These are phyloP conservation scores for Gryllus bimaculatus DNA, from an alignment of 1,140 invertebrate genomes.

Conservation along the genomic window DNA sequence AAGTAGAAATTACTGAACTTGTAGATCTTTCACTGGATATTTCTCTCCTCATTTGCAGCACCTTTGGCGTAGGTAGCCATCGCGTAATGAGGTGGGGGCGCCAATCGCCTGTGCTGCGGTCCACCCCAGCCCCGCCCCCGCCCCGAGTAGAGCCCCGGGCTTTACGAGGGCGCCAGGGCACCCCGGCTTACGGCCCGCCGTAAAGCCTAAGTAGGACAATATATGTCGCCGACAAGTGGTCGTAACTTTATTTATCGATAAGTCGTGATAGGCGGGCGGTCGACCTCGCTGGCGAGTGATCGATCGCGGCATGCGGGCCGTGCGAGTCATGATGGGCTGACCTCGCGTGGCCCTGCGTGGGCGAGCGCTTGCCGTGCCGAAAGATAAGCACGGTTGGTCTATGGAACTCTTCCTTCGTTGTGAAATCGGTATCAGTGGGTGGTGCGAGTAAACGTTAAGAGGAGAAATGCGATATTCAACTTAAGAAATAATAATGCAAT, in stretches of 20 bases:
- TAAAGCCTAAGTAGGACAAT: background rate
- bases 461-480: no score
- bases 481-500: no score
- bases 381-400: background rate
- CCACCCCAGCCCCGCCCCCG: no score
- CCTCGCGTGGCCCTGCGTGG: background rate
- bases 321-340: background rate
- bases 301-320: background rate
- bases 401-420: background rate
- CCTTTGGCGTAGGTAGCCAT: no score
- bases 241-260: slow-evolving; percentile 5
- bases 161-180: no score
- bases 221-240: background rate
- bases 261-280: background rate
- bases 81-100: no score
- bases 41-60: no score
- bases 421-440: background rate
- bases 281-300: background rate
- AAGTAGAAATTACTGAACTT: no score
- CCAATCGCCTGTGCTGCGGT: no score
- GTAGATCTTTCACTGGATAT: no score
- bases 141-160: no score
- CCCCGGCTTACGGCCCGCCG: background rate
- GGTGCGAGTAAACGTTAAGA: no score
- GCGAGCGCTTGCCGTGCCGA: background rate